phyloP scores from a whole-genome alignment of 2,888 invertebrate genomes.

The Yponomeuta malinellus region DNA sequence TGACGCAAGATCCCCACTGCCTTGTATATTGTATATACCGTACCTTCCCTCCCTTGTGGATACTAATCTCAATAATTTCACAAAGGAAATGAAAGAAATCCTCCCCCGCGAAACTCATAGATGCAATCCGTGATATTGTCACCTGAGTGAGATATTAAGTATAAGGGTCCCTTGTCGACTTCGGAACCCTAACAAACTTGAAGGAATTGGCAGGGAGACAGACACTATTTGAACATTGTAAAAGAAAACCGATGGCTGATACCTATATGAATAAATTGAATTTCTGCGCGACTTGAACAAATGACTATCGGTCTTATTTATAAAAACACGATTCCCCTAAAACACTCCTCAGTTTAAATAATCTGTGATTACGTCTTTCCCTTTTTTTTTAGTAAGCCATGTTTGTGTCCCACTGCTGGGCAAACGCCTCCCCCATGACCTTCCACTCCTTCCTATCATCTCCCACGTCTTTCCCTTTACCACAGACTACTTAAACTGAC shows the following conservation, averaged over 20 bases:
- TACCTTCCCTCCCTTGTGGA: neutral
- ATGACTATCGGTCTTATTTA: too few relatives aligned
- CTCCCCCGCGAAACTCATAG: neutral
- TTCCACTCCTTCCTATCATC: too few relatives aligned
- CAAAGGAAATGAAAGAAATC: slow-evolving; percentile 3
- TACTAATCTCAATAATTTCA: neutral
- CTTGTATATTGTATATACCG: neutral
- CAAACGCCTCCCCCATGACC: too few relatives aligned
- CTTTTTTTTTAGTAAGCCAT: too few relatives aligned
- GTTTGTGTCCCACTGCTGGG: too few relatives aligned
- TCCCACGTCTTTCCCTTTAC: too few relatives aligned
- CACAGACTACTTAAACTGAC: too few relatives aligned
- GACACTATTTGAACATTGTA: neutral
- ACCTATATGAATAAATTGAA: neutral
- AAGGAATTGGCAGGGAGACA: neutral
- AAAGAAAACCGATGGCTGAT: neutral
- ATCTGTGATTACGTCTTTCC: too few relatives aligned
- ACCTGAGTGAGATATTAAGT: slow-evolving; percentile 1
- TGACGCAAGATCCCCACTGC: neutral
- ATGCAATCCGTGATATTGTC: neutral
- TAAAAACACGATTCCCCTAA: too few relatives aligned
- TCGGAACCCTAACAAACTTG: neutral
- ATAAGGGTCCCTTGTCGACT: too few relatives aligned
- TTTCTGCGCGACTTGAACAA: neutral
- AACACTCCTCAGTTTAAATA: too few relatives aligned